Base-by-base conservation (phyloP, 2,888 invertebrate species). In the Crossocerus cetratus region DNA sequence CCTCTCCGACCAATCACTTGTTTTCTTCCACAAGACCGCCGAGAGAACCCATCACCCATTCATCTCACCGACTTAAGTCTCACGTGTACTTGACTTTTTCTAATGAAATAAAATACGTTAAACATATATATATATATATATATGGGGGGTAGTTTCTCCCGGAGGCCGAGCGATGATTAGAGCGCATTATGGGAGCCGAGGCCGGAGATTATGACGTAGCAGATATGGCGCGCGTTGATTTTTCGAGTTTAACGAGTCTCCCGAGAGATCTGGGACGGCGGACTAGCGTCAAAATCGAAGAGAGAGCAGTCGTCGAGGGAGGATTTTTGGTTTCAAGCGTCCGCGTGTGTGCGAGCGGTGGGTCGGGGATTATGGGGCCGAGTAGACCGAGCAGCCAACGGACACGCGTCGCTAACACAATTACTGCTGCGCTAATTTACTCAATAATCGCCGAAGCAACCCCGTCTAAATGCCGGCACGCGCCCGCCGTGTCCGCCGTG, bases 321-420 rank as follows among this genome's bases (percentile, higher is more conserved):
- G 21, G 49, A 49, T 49, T 49, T 49, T 49, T 49, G 8, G 16
- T 49, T 49, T 49, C 2, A 16, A 49, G 14, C 13, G 49, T 45
- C 0, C 3, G 13, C 3, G n/a, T 2, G 14, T n/a, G 45, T 2
- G 16, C 45, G n/a, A 0, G 4, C 4, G 16, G 49, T 4, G 5
- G 32, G 32, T 8, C 32, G 8, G 32, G 32, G 5, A 32, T 32
- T 32, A 32, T 32, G 32, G 32, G 32, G 32, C 32, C 11, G 32
- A 32, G 32, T 32, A 32, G 32, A 32, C 32, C 32, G 32, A 32
- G 32, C 32, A 49, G 16, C 49, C 49, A 78, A 78, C 78, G 87
- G 88, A 88, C 88, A 89, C 89, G 88, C 88, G 87, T 81, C 84
- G 78, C 81, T 89, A 90, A 90, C 86, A 78, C 84, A 89, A 89